Conservation (phyloP, 2,113 vertebrate species). For the Hepsetus odoe region DNA sequence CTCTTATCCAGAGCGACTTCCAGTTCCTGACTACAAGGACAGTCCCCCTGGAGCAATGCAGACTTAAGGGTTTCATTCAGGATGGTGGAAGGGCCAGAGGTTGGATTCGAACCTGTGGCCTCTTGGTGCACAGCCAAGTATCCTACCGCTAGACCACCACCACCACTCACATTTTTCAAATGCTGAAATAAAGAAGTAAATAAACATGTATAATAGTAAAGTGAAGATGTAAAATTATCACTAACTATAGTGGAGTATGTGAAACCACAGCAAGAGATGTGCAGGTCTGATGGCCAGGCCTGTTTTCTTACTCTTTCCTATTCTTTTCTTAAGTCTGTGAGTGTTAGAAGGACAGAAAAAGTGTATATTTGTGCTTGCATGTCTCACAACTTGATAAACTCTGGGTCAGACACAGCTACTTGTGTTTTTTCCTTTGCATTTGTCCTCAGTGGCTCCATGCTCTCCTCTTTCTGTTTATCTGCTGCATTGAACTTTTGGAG, state of each 20-base stretch:
- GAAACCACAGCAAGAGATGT: background rate
- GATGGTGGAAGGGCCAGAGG: too few species aligned
- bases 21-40: too few species aligned
- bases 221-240: background rate
- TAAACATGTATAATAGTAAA: too few species aligned
- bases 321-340: background rate
- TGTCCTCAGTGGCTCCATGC: background rate
- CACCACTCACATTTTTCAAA: too few species aligned
- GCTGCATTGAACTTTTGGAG: background rate
- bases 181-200: too few species aligned
- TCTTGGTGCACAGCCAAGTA: too few species aligned
- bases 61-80: too few species aligned
- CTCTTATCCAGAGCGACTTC: too few species aligned
- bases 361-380: slow-evolving; percentile 4
- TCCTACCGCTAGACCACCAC: too few species aligned
- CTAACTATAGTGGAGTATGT: background rate
- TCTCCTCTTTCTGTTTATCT: background rate
- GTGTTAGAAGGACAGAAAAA: background rate
- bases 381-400: slow-evolving; percentile 10
- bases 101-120: too few species aligned
- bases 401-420: slow-evolving; percentile 25
- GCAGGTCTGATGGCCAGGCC: background rate
- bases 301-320: background rate
- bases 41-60: too few species aligned
- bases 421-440: background rate